Evolutionary conservation across 2,888 invertebrate species (phyloP), one percentile per base, ranked within the genome.

Genomic region (Pyrochroa serraticornis): DNA sequence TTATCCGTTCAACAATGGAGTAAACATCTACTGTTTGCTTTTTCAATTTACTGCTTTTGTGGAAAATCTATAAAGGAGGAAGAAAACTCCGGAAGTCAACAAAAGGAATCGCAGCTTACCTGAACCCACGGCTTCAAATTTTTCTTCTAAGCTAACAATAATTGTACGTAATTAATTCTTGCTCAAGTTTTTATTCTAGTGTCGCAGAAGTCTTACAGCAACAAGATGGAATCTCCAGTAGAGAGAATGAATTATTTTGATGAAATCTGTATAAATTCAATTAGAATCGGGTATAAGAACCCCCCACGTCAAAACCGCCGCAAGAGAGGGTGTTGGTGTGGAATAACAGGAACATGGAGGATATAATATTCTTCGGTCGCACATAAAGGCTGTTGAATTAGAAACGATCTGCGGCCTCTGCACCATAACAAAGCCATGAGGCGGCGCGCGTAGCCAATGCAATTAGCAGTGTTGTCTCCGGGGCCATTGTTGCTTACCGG

Each of bases 381-480:
- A 43, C 35, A 48, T 38, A 60, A 54, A 64, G 64, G 60, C 62
- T 60, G 63, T 64, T 60, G 66, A 67, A 67, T 67, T 68, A 67
- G 65, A 64, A 65, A 61, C 66, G 69, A 69, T 69, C 67, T 64
- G 70, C 66, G 67, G 66, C 62, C 58, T 56, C 57, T 65, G 58
- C 55, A 63, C 59, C 62, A 62, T 66, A 68, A 70, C 70, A 70
- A 70, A 68, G 65, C 70, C 63, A 60, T 46, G 54, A 64, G 67
- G 70, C 68, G 68, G 67, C 68, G 65, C 71, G 66, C 69, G 71
- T 52, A 72, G 67, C 72, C 72, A 70, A 75, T 75, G 77, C 76
- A 78, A 78, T 78, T 78, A 78, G 77, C 72, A 65, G 69, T 73
- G 76, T 76, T 76, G 76, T 77, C 77, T 77, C 75, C 71, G 71